These are phyloP conservation scores for Aptenodytes patagonicus DNA, from an alignment of 2,113 vertebrate genomes.

Conservation along the genomic window DNA sequence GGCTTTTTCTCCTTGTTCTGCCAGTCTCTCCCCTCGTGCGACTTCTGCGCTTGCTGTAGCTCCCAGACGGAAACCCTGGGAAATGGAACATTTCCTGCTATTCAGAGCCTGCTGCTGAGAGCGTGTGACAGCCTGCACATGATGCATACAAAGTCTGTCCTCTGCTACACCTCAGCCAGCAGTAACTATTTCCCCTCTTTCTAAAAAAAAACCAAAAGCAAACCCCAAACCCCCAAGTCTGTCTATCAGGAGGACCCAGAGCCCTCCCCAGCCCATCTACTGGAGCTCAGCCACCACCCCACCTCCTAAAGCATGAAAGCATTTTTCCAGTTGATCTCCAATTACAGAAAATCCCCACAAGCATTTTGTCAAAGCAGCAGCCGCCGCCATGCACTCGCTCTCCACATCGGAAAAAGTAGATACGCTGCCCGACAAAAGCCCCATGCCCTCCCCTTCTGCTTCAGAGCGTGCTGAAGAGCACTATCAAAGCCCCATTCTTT, in stretches of 20 bases:
- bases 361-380: neutral
- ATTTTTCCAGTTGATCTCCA: neutral
- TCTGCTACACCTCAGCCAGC: neutral
- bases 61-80: neutral
- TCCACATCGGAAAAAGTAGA: neutral
- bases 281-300: neutral
- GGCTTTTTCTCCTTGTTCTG: neutral
- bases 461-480: neutral
- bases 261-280: neutral
- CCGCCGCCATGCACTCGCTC: fast-evolving
- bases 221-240: no score
- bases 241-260: neutral
- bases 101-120: neutral
- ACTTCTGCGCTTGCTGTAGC: neutral
- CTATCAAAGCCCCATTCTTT: neutral
- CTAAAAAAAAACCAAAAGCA: neutral
- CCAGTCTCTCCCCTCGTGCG: fast-evolving
- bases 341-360: neutral
- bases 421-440: neutral
- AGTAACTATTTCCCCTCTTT: neutral
- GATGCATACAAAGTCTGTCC: neutral
- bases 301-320: neutral
- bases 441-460: neutral
- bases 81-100: neutral
- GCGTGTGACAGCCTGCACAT: neutral